Evolutionary conservation across 2,113 vertebrate species (phyloP).

Genomic region (Morone chrysops): DNA sequence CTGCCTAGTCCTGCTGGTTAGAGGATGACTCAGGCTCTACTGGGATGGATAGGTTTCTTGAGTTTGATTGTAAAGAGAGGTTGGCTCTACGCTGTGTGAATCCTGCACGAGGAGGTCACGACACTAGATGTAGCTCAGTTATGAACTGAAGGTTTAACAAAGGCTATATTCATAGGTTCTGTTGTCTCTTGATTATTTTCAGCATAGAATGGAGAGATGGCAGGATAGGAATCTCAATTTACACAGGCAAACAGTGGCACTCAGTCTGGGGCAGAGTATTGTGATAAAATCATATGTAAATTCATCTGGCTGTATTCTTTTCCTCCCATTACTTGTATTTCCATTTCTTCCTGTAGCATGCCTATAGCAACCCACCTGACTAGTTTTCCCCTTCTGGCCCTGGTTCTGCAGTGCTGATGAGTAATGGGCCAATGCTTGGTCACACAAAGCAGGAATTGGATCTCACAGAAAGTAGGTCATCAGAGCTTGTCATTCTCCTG

Average conservation of each 20-base stretch:
- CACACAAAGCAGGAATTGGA: conserved; percentile 68
- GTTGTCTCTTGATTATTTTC: conserved; percentile 45
- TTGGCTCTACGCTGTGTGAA: conserved; percentile 43
- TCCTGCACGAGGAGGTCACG: conserved; percentile 49
- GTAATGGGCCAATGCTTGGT: conserved; percentile 38
- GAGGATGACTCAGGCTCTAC: conserved; percentile 49
- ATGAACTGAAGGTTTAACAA: conserved; percentile 57
- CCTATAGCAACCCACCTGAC: conserved; percentile 59
- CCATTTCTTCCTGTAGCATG: conserved; percentile 72
- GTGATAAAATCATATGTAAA: conserved; percentile 69
- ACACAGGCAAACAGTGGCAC: conserved; percentile 64
- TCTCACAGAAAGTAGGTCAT: conserved; percentile 73
- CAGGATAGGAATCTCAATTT: conserved; percentile 62
- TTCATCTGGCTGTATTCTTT: conserved; percentile 54
- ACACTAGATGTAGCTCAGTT: conserved; percentile 66
- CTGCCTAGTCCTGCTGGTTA: conserved; percentile 55
- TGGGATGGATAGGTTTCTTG: conserved; percentile 31
- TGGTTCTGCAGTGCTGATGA: conserved; percentile 56
- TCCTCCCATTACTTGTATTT: conserved; percentile 61
- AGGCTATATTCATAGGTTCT: conserved; percentile 33
- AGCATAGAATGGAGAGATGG: conserved; percentile 42
- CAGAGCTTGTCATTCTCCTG: conserved; percentile 59
- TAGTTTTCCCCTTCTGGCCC: conserved; percentile 31
- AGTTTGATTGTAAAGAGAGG: conserved; percentile 40
- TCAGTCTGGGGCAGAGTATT: conserved; percentile 48